Percentiles rank a stretch among this genome's conserved stretches.
These are phyloP conservation scores for Sicus ferrugineus DNA, from an alignment of 2,888 invertebrate species.

Conservation along the genomic window DNA sequence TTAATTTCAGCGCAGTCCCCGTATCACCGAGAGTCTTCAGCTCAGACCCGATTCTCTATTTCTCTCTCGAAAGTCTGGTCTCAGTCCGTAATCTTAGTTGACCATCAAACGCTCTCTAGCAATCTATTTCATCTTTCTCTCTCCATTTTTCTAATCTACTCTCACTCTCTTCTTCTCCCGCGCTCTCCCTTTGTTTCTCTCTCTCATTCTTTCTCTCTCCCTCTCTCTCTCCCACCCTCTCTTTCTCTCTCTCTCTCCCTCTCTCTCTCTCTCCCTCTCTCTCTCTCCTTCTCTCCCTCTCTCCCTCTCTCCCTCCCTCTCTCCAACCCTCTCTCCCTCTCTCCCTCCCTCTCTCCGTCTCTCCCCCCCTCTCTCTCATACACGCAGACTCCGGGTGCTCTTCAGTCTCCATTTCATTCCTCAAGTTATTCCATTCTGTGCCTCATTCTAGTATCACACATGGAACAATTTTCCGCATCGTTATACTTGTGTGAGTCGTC, in stretches of 20 bases:
- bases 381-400: background rate
- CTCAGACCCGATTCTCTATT: too few relatives aligned
- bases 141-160: slow-evolving; percentile 5
- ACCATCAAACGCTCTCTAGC: too few relatives aligned
- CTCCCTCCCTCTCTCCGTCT: background rate
- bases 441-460: too few relatives aligned
- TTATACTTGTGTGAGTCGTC: slow-evolving; percentile 5
- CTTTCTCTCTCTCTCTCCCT: background rate
- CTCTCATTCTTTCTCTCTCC: background rate
- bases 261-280: too few relatives aligned
- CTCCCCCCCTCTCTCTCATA: background rate
- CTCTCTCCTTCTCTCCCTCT: too few relatives aligned
- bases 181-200: background rate
- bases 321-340: slow-evolving; percentile 1
- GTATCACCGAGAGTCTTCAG: too few relatives aligned
- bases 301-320: background rate
- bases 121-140: background rate
- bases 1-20: too few relatives aligned
- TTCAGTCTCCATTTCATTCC: background rate
- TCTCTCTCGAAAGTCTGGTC: too few relatives aligned
- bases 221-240: slow-evolving; percentile 1
- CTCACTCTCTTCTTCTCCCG: slow-evolving; percentile 1
- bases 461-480: background rate
- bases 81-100: too few relatives aligned
- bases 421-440: background rate